Percentiles rank a stretch among this genome's conserved stretches.
Conservation (phyloP, 37 sponge, comb jelly and placozoan species). For the Cladorhizidae sp. region DNA sequence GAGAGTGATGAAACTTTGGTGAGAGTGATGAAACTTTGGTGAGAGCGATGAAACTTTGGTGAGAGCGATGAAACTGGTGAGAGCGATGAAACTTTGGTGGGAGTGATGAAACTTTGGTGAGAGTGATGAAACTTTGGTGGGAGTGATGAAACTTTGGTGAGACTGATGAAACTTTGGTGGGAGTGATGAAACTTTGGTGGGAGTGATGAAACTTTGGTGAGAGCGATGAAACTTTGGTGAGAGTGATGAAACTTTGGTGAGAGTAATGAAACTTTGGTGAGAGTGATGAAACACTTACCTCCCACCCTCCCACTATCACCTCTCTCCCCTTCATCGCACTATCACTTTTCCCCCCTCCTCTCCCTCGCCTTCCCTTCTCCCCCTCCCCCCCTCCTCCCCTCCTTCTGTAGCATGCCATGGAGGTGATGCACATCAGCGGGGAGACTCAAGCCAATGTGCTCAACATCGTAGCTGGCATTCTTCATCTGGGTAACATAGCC, state of each 20-base stretch:
- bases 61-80: slow-evolving; percentile 73
- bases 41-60: slow-evolving; percentile 76
- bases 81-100: slow-evolving; percentile 75
- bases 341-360: background rate
- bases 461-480: slow-evolving; percentile 86
- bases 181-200: slow-evolving; percentile 76
- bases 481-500: slow-evolving; percentile 95
- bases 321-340: slow-evolving; percentile 1
- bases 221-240: slow-evolving; percentile 76
- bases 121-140: slow-evolving; percentile 76
- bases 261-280: too few species aligned
- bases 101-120: slow-evolving; percentile 77
- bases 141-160: slow-evolving; percentile 77
- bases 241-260: slow-evolving; percentile 77
- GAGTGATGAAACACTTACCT: too few species aligned
- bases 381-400: background rate
- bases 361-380: background rate
- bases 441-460: slow-evolving; percentile 83
- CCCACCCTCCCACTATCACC: background rate
- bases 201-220: slow-evolving; percentile 77
- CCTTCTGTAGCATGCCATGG: slow-evolving; percentile 91
- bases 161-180: slow-evolving; percentile 76
- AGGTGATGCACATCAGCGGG: slow-evolving; percentile 81
- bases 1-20: slow-evolving; percentile 77
- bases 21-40: slow-evolving; percentile 77